Evolutionary conservation across 2,888 invertebrate genomes (phyloP).

Genomic region (Synergus umbraculus): DNA sequence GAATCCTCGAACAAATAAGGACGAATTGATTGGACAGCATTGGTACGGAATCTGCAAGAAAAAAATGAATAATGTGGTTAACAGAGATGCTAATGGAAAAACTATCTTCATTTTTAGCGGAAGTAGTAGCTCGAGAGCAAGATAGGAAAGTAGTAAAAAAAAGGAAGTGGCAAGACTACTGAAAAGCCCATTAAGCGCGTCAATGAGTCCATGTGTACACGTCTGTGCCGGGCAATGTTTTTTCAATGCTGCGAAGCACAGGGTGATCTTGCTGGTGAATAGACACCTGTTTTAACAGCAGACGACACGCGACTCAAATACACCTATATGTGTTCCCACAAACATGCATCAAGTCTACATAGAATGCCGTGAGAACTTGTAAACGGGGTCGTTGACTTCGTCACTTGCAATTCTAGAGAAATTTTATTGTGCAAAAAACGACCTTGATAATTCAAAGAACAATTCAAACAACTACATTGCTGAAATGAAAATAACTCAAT

Average conservation of each 20-base stretch:
- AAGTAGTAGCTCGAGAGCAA: background rate
- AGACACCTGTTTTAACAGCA: constrained; percentile 68
- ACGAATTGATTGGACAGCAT: constrained; percentile 45
- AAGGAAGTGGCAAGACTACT: constrained; percentile 42
- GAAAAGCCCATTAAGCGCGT: constrained; percentile 49
- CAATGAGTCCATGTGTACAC: constrained; percentile 51
- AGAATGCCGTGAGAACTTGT: constrained; percentile 48
- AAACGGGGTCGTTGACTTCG: constrained; percentile 53
- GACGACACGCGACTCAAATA: constrained; percentile 62
- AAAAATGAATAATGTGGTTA: constrained; percentile 9
- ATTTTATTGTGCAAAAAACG: background rate
- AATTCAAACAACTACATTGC: too few species aligned
- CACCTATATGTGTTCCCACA: constrained; percentile 45
- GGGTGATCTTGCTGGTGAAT: constrained; percentile 64
- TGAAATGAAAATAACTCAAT: too few species aligned
- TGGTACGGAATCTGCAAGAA: constrained; percentile 49
- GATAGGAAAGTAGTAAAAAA: background rate
- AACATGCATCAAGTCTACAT: constrained; percentile 27
- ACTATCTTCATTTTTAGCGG: background rate
- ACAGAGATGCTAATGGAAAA: background rate
- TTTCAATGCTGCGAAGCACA: constrained; percentile 49
- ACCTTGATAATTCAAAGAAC: too few species aligned
- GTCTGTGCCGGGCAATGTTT: constrained; percentile 48
- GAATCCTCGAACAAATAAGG: background rate
- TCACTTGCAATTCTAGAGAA: background rate